phyloP scores from a whole-genome alignment of 2,888 invertebrate species.

The Carterocephalus palaemon region DNA sequence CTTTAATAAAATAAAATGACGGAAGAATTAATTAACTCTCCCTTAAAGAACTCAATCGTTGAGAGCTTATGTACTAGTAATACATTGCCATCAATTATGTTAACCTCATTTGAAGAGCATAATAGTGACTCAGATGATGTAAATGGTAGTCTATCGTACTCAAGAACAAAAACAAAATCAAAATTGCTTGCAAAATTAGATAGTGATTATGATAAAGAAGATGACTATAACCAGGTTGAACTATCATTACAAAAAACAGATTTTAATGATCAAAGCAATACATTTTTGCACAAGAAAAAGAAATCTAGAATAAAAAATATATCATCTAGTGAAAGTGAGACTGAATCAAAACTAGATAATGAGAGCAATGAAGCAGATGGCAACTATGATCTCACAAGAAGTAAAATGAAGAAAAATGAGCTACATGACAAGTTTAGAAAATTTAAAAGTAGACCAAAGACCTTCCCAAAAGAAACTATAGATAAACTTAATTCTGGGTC shows the following conservation, averaged over 20 bases:
- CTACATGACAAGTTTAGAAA: conserved; percentile 58
- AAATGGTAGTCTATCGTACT: conserved; percentile 28
- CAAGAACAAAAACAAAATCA: conserved; percentile 37
- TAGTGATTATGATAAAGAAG: conserved; percentile 43
- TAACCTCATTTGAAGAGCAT: too few relatives aligned
- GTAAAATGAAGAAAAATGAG: conserved; percentile 53
- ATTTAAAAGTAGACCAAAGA: conserved; percentile 39
- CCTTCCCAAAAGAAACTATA: conserved; percentile 31
- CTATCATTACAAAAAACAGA: background rate
- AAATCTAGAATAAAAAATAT: conserved; percentile 23
- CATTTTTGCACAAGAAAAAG: background rate
- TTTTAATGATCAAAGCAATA: background rate
- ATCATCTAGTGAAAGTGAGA: conserved; percentile 24
- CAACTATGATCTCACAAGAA: conserved; percentile 45
- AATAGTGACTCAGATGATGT: conserved; percentile 3
- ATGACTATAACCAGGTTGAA: conserved; percentile 14
- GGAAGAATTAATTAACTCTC: too few relatives aligned
- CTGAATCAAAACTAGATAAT: conserved; percentile 2
- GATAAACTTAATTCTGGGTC: conserved; percentile 41
- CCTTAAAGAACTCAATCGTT: too few relatives aligned
- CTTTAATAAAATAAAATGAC: too few relatives aligned
- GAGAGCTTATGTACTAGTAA: too few relatives aligned
- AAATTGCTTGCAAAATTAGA: conserved; percentile 52
- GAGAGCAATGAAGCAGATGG: conserved; percentile 29
- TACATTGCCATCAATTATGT: too few relatives aligned